Evolutionary conservation across 2,888 invertebrate genomes (phyloP).

Genomic region (Cyclophora albipunctata): DNA sequence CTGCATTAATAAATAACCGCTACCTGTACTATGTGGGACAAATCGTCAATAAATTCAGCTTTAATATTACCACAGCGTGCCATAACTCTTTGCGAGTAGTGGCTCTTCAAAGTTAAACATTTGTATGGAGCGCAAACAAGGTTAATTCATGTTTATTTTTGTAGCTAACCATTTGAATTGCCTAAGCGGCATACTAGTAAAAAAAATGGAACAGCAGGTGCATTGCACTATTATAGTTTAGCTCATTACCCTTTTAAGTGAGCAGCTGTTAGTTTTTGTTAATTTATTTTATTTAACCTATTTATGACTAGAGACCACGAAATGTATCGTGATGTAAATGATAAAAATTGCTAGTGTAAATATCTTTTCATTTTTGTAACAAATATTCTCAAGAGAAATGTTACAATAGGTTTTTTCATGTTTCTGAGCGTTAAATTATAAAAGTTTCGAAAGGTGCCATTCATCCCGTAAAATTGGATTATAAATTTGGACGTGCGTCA

Average conservation of each 20-base stretch:
- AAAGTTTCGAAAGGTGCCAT: slow-evolving; percentile 16
- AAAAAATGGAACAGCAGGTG: slow-evolving; percentile 39
- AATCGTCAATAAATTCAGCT: slow-evolving; percentile 13
- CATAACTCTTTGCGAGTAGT: too few relatives aligned
- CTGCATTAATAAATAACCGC: slow-evolving; percentile 18
- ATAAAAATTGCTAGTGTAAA: too few relatives aligned
- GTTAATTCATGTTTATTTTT: background rate
- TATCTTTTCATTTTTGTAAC: too few relatives aligned
- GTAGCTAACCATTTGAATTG: slow-evolving; percentile 7
- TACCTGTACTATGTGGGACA: slow-evolving; percentile 14
- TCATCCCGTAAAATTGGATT: slow-evolving; percentile 23
- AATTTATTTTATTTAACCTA: slow-evolving; percentile 15
- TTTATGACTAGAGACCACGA: slow-evolving; percentile 20
- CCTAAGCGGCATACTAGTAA: slow-evolving; percentile 22
- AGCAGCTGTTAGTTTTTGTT: slow-evolving; percentile 34
- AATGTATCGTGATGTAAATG: background rate
- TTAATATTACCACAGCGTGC: too few relatives aligned
- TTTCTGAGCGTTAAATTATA: slow-evolving; percentile 9
- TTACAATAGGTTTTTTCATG: too few relatives aligned
- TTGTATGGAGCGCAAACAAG: slow-evolving; percentile 1
- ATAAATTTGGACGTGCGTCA: slow-evolving; percentile 22
- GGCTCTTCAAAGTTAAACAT: too few relatives aligned
- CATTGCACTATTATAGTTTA: slow-evolving; percentile 21
- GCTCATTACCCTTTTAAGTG: slow-evolving; percentile 32
- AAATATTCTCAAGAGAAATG: too few relatives aligned